These are phyloP conservation scores for Anniella stebbinsi DNA, from an alignment of 2,797 vertebrate genomes.

Conservation along the genomic window DNA sequence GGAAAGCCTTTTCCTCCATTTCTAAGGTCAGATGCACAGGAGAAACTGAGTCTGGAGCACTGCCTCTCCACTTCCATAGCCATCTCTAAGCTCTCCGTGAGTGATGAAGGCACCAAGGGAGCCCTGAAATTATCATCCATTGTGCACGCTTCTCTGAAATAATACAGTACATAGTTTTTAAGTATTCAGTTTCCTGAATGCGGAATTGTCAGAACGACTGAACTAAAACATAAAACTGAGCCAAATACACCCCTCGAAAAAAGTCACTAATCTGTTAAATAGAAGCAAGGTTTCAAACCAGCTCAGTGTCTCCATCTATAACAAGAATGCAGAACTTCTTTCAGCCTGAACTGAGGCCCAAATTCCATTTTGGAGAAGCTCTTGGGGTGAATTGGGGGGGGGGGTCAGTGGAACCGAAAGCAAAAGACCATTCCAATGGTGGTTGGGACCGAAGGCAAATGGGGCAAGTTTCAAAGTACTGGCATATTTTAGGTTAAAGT, in stretches of 20 bases:
- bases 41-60: slow-evolving; percentile 83
- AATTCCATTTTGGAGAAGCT: too few relatives aligned
- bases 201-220: background rate
- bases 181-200: slow-evolving; percentile 20
- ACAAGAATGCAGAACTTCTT: too few relatives aligned
- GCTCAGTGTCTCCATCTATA: background rate
- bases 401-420: too few relatives aligned
- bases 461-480: too few relatives aligned
- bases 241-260: background rate
- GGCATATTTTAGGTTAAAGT: too few relatives aligned
- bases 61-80: slow-evolving; percentile 77
- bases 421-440: too few relatives aligned
- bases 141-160: slow-evolving; percentile 55
- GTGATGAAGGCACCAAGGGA: slow-evolving; percentile 81
- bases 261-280: background rate
- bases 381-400: too few relatives aligned
- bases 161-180: background rate
- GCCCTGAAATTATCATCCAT: slow-evolving; percentile 86
- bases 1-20: slow-evolving; percentile 82
- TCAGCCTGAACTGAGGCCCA: too few relatives aligned
- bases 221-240: background rate
- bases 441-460: too few relatives aligned
- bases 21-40: slow-evolving; percentile 83
- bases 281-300: slow-evolving; percentile 13
- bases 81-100: slow-evolving; percentile 82